Evolutionary conservation across 2,888 invertebrate genomes (phyloP).

Genomic region (Netelia inedita): DNA sequence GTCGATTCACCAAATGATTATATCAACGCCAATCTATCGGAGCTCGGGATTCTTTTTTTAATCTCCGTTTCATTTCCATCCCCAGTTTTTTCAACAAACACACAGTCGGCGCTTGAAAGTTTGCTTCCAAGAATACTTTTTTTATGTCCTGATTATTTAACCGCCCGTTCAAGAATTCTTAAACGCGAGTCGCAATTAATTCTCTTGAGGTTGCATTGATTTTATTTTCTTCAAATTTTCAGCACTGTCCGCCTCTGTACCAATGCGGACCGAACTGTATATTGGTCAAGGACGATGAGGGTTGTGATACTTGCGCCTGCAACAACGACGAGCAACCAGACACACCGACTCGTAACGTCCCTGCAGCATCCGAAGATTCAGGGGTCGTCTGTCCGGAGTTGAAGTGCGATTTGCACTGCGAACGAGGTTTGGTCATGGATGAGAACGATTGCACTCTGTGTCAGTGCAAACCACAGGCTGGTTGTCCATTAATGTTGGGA

Average conservation of each 20-base stretch:
- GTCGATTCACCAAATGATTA: slow-evolving; percentile 37
- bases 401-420: slow-evolving; percentile 80
- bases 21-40: slow-evolving; percentile 22
- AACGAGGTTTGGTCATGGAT: slow-evolving; percentile 79
- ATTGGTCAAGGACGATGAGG: slow-evolving; percentile 76
- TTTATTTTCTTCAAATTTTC: slow-evolving; percentile 8
- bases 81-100: not conserved
- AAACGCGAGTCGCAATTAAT: too few relatives aligned
- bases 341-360: slow-evolving; percentile 61
- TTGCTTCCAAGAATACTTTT: too few relatives aligned
- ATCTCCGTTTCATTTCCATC: not conserved
- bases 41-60: not conserved
- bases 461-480: slow-evolving; percentile 77
- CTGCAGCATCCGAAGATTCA: slow-evolving; percentile 61
- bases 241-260: slow-evolving; percentile 74
- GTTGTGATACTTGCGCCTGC: slow-evolving; percentile 79
- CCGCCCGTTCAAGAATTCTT: too few relatives aligned
- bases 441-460: slow-evolving; percentile 81
- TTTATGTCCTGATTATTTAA: too few relatives aligned
- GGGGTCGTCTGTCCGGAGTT: slow-evolving; percentile 77
- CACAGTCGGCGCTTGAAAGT: too few relatives aligned
- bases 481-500: slow-evolving; percentile 74
- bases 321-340: slow-evolving; percentile 64
- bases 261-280: slow-evolving; percentile 77
- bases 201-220: not conserved